phyloP scores from a whole-genome alignment of 1,140 invertebrate genomes.

The Piezodorus guildinii region DNA sequence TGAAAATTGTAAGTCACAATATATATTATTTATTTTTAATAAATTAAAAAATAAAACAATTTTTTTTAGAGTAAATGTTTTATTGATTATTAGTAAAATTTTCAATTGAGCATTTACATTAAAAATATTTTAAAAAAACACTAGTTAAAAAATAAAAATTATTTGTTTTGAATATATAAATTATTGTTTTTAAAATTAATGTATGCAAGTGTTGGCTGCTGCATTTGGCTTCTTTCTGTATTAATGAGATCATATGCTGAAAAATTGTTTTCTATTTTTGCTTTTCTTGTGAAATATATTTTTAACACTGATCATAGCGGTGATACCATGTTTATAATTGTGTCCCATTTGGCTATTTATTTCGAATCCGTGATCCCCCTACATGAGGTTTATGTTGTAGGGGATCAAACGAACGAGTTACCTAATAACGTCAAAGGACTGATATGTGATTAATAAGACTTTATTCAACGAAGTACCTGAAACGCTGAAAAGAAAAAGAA shows the following conservation, averaged over 20 bases:
- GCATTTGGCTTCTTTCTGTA: neutral
- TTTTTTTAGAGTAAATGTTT: no score
- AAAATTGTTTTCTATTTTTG: conserved; percentile 9
- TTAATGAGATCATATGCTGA: neutral
- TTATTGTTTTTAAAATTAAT: no score
- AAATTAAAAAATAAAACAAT: no score
- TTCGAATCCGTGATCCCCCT: neutral
- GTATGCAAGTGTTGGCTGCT: neutral
- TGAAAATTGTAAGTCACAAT: no score
- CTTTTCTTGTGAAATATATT: conserved; percentile 11
- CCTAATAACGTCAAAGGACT: neutral
- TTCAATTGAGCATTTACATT: no score
- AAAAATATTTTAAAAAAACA: no score
- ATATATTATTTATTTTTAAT: no score
- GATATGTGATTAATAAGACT: conserved; percentile 21
- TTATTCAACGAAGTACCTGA: conserved; percentile 18
- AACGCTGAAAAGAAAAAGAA: neutral
- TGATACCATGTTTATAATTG: conserved; percentile 7
- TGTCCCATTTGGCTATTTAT: neutral
- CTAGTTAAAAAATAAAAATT: no score
- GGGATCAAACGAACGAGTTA: conserved; percentile 13
- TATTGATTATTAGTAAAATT: no score
- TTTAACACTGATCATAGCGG: neutral
- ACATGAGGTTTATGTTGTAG: neutral
- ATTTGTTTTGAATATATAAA: no score